A percentile compares a stretch with the other conserved stretches of the same genome.
Conservation (phyloP, 2,113 vertebrate species). For the Eubucco bourcierii region DNA sequence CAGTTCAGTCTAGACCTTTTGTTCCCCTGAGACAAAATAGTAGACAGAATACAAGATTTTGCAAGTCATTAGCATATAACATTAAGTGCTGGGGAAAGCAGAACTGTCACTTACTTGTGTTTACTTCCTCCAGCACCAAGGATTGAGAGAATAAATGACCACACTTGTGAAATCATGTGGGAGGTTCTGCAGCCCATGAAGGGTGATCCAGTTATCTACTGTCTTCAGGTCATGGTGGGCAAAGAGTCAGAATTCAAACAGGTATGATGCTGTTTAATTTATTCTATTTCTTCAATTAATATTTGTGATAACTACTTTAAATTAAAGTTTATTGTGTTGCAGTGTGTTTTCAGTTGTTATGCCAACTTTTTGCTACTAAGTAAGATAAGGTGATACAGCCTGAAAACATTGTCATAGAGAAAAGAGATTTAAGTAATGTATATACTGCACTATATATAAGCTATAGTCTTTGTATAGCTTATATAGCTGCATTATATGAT, state of each 20-base stretch:
- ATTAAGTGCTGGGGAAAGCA: not conserved
- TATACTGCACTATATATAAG: not conserved
- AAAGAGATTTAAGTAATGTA: not conserved
- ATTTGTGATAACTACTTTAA: not conserved
- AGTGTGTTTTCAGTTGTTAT: not conserved
- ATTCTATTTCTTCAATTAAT: not conserved
- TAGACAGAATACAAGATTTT: not conserved
- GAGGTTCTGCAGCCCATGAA: slow-evolving; percentile 91
- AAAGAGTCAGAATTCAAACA: slow-evolving; percentile 95
- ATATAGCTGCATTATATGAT: too few relatives aligned
- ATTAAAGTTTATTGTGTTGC: not conserved
- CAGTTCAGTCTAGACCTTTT: not conserved
- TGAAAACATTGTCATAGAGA: not conserved
- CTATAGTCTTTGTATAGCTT: not conserved
- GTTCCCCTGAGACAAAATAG: not conserved
- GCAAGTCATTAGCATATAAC: not conserved
- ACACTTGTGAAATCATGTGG: slow-evolving; percentile 91
- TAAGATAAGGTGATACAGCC: not conserved
- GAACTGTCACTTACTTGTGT: not conserved
- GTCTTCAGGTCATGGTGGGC: slow-evolving; percentile 91
- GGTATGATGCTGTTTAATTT: slow-evolving; percentile 74
- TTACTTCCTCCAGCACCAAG: slow-evolving; percentile 80
- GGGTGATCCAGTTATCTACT: slow-evolving; percentile 92
- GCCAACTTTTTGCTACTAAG: not conserved
- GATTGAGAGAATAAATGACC: slow-evolving; percentile 91